Base-by-base conservation (phyloP, 1,140 invertebrate species). In the Drosophila trapezifrons region DNA sequence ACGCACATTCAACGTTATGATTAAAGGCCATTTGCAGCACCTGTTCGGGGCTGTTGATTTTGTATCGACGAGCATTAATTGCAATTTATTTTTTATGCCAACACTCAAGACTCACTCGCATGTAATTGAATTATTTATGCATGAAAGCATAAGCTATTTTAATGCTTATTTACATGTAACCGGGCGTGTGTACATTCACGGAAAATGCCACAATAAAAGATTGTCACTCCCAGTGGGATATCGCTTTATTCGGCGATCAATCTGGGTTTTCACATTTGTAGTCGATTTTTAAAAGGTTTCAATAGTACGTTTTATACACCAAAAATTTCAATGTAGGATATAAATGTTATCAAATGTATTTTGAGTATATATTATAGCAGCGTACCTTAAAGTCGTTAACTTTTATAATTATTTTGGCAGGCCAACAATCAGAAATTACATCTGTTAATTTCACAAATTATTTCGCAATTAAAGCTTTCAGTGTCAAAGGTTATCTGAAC, bases 21-120 rank as follows among this genome's bases (percentile, higher is more conserved):
- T 86, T 78, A 76, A 78, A 76, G 51, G 55, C 62, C 32, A 60
- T 78, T 69, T 47, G 49, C 43, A 55, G 59, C 82, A 78, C 82
- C 82, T 85, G 78, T 55, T 62, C 43, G 9, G 43, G 38, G 38
- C 51, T 57, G 35, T 42, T 45, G 18, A 49, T 64, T 46, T 40
- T 47, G 63, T 58, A 71, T 66, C 47, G 52, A 38, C 47, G 47
- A 32, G 55, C 55, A 78, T 81, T 81, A 81, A 84, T 80, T 85
- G 66, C 52, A 59, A 43, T 79, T 82, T 66, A 83, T 70, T 45
- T 58, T 75, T 37, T 66, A 43, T 43, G 51, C 62, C 78, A 49
- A 38, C 47, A 40, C 45, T 20, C 35, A 62, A 63, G 57, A 56
- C 38, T 75, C 54, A 56, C 35, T 75, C 54, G 51, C 46, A 32